A percentile compares a stretch with the other conserved stretches of the same genome.
phyloP scores from a whole-genome alignment of 1,140 invertebrate species.

The Leptopilina boulardi region DNA sequence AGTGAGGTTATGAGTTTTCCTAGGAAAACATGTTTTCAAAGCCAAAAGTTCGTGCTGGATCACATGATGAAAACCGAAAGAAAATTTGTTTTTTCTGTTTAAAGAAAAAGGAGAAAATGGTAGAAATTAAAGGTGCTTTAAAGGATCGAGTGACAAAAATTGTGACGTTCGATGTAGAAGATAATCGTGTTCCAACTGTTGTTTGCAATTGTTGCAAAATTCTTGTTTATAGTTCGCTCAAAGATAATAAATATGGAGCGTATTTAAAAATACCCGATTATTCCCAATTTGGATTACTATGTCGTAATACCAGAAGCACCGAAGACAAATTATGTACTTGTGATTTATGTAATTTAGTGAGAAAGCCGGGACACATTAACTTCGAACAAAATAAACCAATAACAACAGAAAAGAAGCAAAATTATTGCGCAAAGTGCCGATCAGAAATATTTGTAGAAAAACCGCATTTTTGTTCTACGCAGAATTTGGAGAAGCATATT shows the following conservation, averaged over 20 bases:
- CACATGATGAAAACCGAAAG: not conserved
- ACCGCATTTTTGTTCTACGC: not conserved
- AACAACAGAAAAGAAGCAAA: not conserved
- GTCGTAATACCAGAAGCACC: not conserved
- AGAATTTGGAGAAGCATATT: not conserved
- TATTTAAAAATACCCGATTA: not conserved
- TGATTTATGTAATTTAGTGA: conserved; percentile 9
- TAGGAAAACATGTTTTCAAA: not conserved
- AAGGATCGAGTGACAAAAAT: not conserved
- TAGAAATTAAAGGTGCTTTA: not conserved
- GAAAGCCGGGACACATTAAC: conserved; percentile 3
- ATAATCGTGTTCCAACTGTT: not conserved
- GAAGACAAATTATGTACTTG: not conserved
- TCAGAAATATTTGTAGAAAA: not conserved
- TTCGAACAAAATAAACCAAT: not conserved
- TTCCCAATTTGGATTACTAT: not conserved
- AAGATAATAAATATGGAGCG: not conserved
- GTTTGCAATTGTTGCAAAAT: not conserved
- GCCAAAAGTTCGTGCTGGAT: not conserved
- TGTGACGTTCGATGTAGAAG: not conserved
- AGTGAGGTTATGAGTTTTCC: too few species aligned
- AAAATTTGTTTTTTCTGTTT: not conserved
- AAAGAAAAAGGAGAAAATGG: not conserved
- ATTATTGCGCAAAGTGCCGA: not conserved
- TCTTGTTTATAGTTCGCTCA: not conserved